Conservation (phyloP, 2,888 invertebrate genomes). For the Cosmia pyralina region DNA sequence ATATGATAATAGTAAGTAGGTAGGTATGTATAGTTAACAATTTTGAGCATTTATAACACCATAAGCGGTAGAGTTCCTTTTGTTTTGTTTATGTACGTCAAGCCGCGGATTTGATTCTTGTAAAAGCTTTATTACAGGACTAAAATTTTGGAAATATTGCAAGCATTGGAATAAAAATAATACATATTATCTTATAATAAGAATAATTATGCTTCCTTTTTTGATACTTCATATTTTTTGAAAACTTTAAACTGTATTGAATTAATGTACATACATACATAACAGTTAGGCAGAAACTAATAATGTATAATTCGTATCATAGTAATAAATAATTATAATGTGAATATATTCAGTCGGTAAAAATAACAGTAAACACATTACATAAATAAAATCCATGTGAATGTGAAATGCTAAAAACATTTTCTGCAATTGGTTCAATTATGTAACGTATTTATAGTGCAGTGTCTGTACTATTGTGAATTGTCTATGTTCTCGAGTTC, state of each 20-base stretch:
- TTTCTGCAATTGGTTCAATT: background rate
- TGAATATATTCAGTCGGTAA: background rate
- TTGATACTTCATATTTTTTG: slow-evolving; percentile 33
- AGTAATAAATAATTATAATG: background rate
- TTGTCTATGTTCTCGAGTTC: slow-evolving; percentile 12
- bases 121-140: background rate
- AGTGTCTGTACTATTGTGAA: slow-evolving; percentile 31
- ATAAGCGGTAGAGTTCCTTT: slow-evolving; percentile 55
- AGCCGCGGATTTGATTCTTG: slow-evolving; percentile 18
- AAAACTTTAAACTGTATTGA: slow-evolving; percentile 17
- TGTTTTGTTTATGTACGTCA: slow-evolving; percentile 3
- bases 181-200: background rate
- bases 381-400: background rate
- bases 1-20: slow-evolving; percentile 49
- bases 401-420: slow-evolving; percentile 10
- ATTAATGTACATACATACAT: background rate
- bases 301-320: slow-evolving; percentile 5
- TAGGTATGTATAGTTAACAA: slow-evolving; percentile 38
- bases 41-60: slow-evolving; percentile 61
- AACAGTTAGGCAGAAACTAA: background rate
- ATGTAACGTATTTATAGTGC: background rate
- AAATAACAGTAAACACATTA: background rate
- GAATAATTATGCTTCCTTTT: background rate
- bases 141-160: too few species aligned
- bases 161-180: background rate